Evolutionary conservation across 2,797 vertebrate species (phyloP), one percentile per base, ranked within the genome.

Genomic region (Bryconaethiops microstoma): DNA sequence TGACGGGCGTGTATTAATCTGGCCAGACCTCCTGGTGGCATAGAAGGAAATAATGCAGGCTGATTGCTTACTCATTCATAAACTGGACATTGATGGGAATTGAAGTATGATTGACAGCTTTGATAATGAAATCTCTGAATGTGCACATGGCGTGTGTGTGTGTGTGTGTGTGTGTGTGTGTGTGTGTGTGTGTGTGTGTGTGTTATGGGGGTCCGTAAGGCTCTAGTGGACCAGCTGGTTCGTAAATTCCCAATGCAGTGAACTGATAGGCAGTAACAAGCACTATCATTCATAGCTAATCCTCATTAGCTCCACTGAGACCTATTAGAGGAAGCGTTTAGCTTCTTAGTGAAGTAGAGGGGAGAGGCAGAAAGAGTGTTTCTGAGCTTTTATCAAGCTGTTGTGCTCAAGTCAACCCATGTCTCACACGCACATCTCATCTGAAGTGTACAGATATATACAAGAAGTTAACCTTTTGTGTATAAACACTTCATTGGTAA

Each of bases 81-180:
- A 50, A 71, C 52, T 59, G 68, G 62, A 70, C 70, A 77, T 60
- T 77, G 69, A 80, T 83, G 57, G 40, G 60, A 74, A 60, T 12
- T 80, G 72, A 42, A 65, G 54, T 52, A 84, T 75, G 76, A 84
- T 52, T 65, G 65, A 78, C 72, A 76, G 59, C 54, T 45, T 21
- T 17, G 35, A 54, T 68, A 78, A 78, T 83, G 16, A 75, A 78
- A 88, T 85, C 83, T 90, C 81, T 87, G 85, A 77, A 35, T 76
- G 79, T 73, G 67, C 50, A 39, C 55, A 42, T 82, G 25, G 79
- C 65, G 62, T 83, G 48, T 64, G 19, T 55, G 42, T 29, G n/a
- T 54, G 21, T 14, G 10, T 45, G 10, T 45, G 42, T 70, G 17
- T 62, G 23, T 29, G 25, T 48, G 19, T 14, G 50, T 78, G 79